Base-by-base conservation (phyloP, 1,140 invertebrate species). In the Drosophila lacertosa region DNA sequence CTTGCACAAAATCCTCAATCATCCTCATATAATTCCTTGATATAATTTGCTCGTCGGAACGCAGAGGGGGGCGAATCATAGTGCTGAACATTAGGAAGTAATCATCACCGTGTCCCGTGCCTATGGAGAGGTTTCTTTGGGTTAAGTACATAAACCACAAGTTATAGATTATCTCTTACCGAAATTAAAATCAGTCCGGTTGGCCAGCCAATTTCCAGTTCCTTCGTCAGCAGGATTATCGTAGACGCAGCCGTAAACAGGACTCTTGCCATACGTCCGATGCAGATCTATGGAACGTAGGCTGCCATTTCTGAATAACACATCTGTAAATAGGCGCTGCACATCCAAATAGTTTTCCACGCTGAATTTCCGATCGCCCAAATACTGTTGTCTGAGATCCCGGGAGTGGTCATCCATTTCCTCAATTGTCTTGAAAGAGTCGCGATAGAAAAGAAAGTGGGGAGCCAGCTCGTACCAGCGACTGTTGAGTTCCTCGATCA, bases 21-120 rank as follows among this genome's bases (percentile, higher is more conserved):
- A 78, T 78, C 37, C 37, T 60, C 4, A 75, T 24, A 11, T 75
- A 42, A 13, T 77, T 74, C 4, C 39, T 35, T 0, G 66, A 68
- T 29, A 72, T 64, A 13, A 55, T 37, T 18, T 57, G 15, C 29
- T 72, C 64, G 10, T 71, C 64, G 0, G 15, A 4, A 6, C 76
- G 37, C 3, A 68, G 40, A 18, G 20, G 7, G 13, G 16, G 18
- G 0, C 15, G 26, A 0, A 42, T 1, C 6, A 0, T 6, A 39
- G 13, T 47, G 9, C 33, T 26, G 24, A 80, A 64, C 0, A 80
- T 71, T 6, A 77, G 29, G 26, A 35, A 64, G 35, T 62, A 71
- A 33, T 81, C 77, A 16, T 81, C 77, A 11, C 58, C 63, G 58
- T 81, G 77, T 6, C 73, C 37, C 45, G 77, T 69, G 4, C 77